Evolutionary conservation across 2,113 vertebrate genomes (phyloP).

Genomic region (Uropsilus gracilis): DNA sequence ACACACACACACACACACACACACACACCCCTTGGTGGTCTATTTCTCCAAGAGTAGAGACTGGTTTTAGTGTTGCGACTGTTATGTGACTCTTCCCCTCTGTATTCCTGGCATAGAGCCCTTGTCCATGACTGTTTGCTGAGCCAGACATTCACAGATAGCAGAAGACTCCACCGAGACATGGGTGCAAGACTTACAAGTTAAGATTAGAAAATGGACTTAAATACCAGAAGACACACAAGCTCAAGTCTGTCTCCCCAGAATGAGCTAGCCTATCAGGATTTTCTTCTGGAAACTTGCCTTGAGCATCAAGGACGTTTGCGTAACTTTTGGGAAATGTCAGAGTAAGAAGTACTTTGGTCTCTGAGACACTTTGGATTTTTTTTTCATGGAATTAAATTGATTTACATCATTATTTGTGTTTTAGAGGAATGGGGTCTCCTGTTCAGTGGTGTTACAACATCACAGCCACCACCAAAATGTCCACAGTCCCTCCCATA

Average conservation of each 20-base stretch:
- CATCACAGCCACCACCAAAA: no score
- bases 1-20: no score
- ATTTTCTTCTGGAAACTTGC: neutral
- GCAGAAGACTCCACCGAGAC: no score
- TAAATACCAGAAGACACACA: no score
- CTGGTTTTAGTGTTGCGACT: neutral
- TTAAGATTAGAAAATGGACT: no score
- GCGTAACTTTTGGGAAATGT: neutral
- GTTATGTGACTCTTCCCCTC: neutral
- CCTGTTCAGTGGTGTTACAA: no score
- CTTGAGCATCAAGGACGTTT: neutral
- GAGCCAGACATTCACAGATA: no score
- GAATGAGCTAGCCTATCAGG: neutral
- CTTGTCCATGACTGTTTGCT: neutral
- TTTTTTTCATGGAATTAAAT: no score
- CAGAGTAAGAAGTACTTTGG: neutral
- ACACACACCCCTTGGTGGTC: neutral
- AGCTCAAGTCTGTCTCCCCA: neutral
- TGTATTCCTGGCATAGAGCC: neutral
- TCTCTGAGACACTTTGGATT: neutral
- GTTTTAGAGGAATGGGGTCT: no score
- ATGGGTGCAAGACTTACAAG: no score
- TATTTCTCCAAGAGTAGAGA: neutral
- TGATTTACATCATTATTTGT: no score
- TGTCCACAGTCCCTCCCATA: no score